Percentiles rank a stretch among this genome's conserved stretches.
Conservation (phyloP, 2,797 vertebrate genomes). For the Salarias fasciatus region DNA sequence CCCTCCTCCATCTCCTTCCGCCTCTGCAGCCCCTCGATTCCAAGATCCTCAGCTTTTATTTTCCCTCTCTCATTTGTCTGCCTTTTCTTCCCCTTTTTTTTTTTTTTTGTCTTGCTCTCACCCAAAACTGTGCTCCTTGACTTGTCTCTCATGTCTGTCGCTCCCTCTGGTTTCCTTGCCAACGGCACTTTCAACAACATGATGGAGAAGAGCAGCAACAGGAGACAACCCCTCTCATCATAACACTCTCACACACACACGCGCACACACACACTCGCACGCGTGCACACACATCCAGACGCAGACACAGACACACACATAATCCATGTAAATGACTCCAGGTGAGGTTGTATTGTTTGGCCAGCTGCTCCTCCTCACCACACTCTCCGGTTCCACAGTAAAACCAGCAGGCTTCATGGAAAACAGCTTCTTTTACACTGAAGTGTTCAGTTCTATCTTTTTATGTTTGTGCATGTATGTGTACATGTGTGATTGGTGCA, state of each 20-base stretch:
- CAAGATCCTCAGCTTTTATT: slow-evolving; percentile 55
- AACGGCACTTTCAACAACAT: slow-evolving; percentile 68
- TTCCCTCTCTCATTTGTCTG: slow-evolving; percentile 51
- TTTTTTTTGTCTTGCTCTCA: slow-evolving; percentile 44
- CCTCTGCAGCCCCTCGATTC: slow-evolving; percentile 19
- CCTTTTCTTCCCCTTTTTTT: slow-evolving; percentile 61
- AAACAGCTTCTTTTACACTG: slow-evolving; percentile 70
- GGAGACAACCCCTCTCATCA: slow-evolving; percentile 55
- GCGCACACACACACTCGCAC: slow-evolving; percentile 19
- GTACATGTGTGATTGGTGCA: slow-evolving; percentile 16
- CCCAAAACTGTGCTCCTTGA: slow-evolving; percentile 60
- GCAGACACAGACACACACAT: slow-evolving; percentile 20
- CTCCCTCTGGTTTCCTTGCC: slow-evolving; percentile 72
- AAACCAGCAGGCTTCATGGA: slow-evolving; percentile 68
- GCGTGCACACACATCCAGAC: slow-evolving; percentile 2
- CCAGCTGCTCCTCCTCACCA: slow-evolving; percentile 74
- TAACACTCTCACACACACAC: slow-evolving; percentile 32
- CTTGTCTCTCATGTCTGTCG: slow-evolving; percentile 54
- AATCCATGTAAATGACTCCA: slow-evolving; percentile 75
- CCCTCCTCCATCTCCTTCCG: slow-evolving; percentile 44
- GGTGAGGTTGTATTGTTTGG: slow-evolving; percentile 78
- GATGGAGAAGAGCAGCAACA: slow-evolving; percentile 71
- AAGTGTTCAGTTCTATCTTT: slow-evolving; percentile 35
- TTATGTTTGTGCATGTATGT: slow-evolving; percentile 19
- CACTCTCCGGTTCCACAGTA: slow-evolving; percentile 64